These are phyloP conservation scores for Drosophila gaucha DNA, from an alignment of 2,888 invertebrate genomes.

Conservation along the genomic window DNA sequence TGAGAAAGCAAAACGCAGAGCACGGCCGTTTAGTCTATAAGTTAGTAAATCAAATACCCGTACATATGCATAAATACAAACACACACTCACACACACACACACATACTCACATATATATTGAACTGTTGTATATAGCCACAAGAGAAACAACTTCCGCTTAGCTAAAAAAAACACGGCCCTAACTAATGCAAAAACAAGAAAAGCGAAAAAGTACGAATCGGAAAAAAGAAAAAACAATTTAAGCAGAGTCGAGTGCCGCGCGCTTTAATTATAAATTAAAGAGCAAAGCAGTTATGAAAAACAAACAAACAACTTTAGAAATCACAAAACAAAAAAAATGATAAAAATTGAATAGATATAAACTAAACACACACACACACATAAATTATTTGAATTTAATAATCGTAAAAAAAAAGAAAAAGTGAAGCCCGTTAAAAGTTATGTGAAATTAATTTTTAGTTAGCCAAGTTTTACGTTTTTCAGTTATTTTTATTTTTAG, in stretches of 20 bases:
- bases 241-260: constrained; percentile 19
- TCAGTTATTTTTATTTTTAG: constrained; percentile 22
- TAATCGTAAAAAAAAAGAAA: constrained; percentile 10
- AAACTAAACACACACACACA: constrained; percentile 23
- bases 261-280: constrained; percentile 73
- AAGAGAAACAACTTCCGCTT: constrained; percentile 68
- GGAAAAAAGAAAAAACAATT: constrained; percentile 38
- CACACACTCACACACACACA: constrained; percentile 19
- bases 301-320: constrained; percentile 13
- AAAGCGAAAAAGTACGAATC: constrained; percentile 2
- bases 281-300: constrained; percentile 21
- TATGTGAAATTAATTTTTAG: constrained; percentile 63
- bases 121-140: constrained; percentile 60
- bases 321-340: constrained; percentile 13
- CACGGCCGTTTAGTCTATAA: constrained; percentile 74
- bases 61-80: constrained; percentile 32
- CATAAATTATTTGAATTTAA: constrained; percentile 50
- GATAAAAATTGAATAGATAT: constrained; percentile 13
- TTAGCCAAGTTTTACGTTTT: constrained; percentile 65
- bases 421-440: constrained; percentile 32
- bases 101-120: constrained; percentile 11
- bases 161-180: constrained; percentile 66
- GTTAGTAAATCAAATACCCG: constrained; percentile 73
- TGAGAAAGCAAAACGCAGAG: constrained; percentile 21
- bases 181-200: constrained; percentile 53